These are phyloP conservation scores for Malurus elegans DNA, from an alignment of 2,113 vertebrate species.

Conservation along the genomic window DNA sequence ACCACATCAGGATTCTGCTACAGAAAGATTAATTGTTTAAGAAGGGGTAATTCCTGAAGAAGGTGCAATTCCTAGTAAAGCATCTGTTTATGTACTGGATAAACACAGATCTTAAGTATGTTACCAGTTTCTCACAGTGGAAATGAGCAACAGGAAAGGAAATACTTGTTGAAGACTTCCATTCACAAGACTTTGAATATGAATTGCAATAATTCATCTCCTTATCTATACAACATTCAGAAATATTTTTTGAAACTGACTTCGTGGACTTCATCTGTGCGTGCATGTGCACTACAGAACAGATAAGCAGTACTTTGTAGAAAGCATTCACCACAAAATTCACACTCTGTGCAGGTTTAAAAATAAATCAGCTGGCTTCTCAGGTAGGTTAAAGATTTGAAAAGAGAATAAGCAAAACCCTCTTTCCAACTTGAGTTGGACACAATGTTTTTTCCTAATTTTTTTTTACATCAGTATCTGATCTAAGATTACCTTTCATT, in stretches of 20 bases:
- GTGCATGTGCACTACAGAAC: background rate
- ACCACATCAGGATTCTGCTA: background rate
- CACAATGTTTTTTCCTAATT: background rate
- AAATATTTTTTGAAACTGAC: background rate
- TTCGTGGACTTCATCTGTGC: background rate
- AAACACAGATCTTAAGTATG: constrained; percentile 3
- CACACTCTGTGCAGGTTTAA: background rate
- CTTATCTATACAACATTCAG: background rate
- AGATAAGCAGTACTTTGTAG: background rate
- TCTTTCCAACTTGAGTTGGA: background rate
- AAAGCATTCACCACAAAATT: background rate
- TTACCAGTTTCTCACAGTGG: background rate
- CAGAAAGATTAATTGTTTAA: constrained; percentile 9
- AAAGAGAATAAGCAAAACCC: background rate
- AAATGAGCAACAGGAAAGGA: background rate
- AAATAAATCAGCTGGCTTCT: background rate
- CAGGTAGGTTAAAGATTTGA: background rate
- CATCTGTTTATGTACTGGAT: background rate
- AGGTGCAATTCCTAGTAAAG: background rate
- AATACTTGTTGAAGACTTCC: background rate
- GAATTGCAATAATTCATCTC: background rate
- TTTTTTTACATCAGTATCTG: background rate
- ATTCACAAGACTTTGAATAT: background rate
- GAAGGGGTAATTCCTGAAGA: constrained; percentile 19
- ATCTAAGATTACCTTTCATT: background rate